phyloP scores from a whole-genome alignment of 92 coral and sea anemone genomes.

The Virgularia gustaviana region DNA sequence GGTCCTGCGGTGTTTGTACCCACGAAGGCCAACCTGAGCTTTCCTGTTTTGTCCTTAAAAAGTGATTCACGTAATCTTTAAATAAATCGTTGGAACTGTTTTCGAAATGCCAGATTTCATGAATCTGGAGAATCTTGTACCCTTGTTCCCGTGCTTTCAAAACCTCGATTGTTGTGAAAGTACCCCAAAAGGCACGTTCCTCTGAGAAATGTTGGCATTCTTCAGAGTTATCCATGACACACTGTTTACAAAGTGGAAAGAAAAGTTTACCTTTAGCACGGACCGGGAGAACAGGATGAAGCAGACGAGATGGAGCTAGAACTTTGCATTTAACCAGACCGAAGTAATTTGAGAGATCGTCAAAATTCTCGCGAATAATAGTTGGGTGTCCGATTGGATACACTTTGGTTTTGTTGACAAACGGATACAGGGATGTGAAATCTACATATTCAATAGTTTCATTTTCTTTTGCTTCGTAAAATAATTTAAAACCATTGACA shows the following conservation, averaged over 20 bases:
- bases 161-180: not conserved
- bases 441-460: slow-evolving; percentile 39
- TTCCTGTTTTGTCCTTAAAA: slow-evolving; percentile 46
- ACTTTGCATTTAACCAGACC: slow-evolving; percentile 33
- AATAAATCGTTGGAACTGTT: slow-evolving; percentile 27
- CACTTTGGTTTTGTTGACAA: slow-evolving; percentile 21
- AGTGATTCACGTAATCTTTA: slow-evolving; percentile 41
- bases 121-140: slow-evolving; percentile 24
- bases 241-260: slow-evolving; percentile 31
- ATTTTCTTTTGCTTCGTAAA: slow-evolving; percentile 6
- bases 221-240: not conserved
- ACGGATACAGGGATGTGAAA: slow-evolving; percentile 39
- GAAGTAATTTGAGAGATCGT: slow-evolving; percentile 8
- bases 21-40: slow-evolving; percentile 29
- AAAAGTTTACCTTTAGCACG: slow-evolving; percentile 15
- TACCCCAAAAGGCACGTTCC: not conserved
- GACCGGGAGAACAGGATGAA: slow-evolving; percentile 23
- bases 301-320: slow-evolving; percentile 13
- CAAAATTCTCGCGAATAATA: slow-evolving; percentile 26
- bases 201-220: slow-evolving; percentile 10
- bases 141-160: slow-evolving; percentile 21
- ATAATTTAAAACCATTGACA: slow-evolving; percentile 4
- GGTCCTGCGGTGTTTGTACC: not conserved
- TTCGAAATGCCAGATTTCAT: slow-evolving; percentile 48
- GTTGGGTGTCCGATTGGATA: slow-evolving; percentile 44